Evolutionary conservation across 2,888 invertebrate species (phyloP).

Genomic region (Pachymerium ferrugineum): DNA sequence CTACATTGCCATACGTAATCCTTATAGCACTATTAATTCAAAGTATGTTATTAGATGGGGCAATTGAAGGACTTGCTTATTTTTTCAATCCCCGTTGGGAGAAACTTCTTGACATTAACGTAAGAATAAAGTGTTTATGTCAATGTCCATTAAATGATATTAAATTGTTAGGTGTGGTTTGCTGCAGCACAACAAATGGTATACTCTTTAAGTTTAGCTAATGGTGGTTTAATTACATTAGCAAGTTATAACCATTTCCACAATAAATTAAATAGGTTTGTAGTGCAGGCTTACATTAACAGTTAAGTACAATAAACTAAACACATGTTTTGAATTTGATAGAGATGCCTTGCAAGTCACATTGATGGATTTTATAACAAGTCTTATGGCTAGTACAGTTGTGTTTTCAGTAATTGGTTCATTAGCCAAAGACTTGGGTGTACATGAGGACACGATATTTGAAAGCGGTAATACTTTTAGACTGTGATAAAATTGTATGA

Average conservation of each 20-base stretch:
- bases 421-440: constrained; percentile 47
- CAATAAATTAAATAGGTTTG: constrained; percentile 48
- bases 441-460: constrained; percentile 41
- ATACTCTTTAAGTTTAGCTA: constrained; percentile 74
- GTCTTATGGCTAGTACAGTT: constrained; percentile 48
- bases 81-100: constrained; percentile 43
- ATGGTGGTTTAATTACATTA: constrained; percentile 71
- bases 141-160: not conserved
- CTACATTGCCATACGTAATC: constrained; percentile 43
- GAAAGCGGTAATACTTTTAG: constrained; percentile 36
- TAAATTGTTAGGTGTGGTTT: constrained; percentile 61
- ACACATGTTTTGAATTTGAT: not conserved
- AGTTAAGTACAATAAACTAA: not conserved
- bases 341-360: constrained; percentile 44
- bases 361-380: constrained; percentile 47
- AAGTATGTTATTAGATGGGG: constrained; percentile 42
- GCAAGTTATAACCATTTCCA: constrained; percentile 58
- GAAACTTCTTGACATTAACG: constrained; percentile 41
- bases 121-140: constrained; percentile 30
- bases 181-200: constrained; percentile 78
- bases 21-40: constrained; percentile 42
- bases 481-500: not conserved
- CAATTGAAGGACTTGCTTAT: constrained; percentile 42
- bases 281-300: not conserved
- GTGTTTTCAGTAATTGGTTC: constrained; percentile 50